Conservation (phyloP, 2,113 vertebrate species). For the Eolophus roseicapilla region DNA sequence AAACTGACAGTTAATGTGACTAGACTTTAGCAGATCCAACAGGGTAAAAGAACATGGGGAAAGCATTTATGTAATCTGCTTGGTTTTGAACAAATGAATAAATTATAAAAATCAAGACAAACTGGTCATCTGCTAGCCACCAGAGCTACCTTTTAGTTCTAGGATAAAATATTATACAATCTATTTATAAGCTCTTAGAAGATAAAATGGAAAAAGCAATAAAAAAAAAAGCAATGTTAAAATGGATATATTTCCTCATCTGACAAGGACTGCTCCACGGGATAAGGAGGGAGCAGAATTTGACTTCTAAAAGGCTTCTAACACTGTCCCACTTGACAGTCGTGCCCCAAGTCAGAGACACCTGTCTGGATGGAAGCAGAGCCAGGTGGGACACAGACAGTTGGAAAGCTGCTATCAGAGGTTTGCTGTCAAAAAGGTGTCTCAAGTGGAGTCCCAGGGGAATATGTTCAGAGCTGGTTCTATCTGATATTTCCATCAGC, state of each 20-base stretch:
- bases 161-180: not conserved
- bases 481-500: constrained; percentile 8
- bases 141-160: not conserved
- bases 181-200: not conserved
- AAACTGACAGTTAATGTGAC: not conserved
- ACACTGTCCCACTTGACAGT: not conserved
- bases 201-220: not conserved
- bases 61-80: not conserved
- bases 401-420: not conserved
- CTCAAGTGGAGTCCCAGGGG: not conserved
- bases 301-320: not conserved
- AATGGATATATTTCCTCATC: not conserved
- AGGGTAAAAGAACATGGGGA: not conserved
- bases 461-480: not conserved
- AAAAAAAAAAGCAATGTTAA: not conserved
- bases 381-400: not conserved
- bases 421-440: not conserved
- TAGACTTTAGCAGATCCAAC: not conserved
- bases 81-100: not conserved
- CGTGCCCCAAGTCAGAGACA: not conserved
- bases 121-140: not conserved
- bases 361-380: not conserved
- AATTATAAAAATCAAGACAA: not conserved
- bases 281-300: not conserved
- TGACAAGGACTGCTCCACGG: not conserved